phyloP scores from a whole-genome alignment of 1,140 invertebrate genomes.

The Gryllus bimaculatus region DNA sequence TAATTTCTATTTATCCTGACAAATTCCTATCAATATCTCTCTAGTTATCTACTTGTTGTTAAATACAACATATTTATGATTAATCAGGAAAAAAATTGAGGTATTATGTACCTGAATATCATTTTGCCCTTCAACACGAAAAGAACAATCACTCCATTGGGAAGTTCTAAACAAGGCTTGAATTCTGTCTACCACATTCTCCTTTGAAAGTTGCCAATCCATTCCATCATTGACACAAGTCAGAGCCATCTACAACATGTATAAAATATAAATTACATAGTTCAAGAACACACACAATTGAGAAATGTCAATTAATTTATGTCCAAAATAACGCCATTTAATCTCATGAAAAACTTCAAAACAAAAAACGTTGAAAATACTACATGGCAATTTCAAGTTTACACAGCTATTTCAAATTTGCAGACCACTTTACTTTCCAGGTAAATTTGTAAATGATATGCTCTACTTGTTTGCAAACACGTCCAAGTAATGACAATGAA shows the following conservation, averaged over 20 bases:
- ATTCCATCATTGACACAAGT: background rate
- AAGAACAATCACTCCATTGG: conserved; percentile 20
- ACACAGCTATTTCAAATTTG: background rate
- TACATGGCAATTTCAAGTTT: background rate
- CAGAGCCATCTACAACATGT: background rate
- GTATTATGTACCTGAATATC: conserved; percentile 12
- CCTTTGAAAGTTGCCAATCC: conserved; percentile 18
- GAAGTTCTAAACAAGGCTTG: conserved; percentile 12
- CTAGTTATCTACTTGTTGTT: too few species aligned
- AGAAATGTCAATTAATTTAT: background rate
- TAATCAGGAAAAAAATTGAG: too few species aligned
- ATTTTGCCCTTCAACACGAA: conserved; percentile 10
- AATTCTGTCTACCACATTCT: conserved; percentile 12
- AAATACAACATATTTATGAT: too few species aligned
- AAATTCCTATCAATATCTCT: too few species aligned
- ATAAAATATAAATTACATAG: background rate
- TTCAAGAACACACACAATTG: too few species aligned
- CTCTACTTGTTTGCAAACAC: too few species aligned
- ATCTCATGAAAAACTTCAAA: background rate
- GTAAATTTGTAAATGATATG: too few species aligned
- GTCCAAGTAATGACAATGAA: too few species aligned
- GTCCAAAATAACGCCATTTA: background rate
- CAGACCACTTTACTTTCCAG: background rate
- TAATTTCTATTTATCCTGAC: too few species aligned
- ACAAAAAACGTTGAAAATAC: background rate